Evolutionary conservation across 2,888 invertebrate species (phyloP).

Genomic region (Hirudinaria manillensis): DNA sequence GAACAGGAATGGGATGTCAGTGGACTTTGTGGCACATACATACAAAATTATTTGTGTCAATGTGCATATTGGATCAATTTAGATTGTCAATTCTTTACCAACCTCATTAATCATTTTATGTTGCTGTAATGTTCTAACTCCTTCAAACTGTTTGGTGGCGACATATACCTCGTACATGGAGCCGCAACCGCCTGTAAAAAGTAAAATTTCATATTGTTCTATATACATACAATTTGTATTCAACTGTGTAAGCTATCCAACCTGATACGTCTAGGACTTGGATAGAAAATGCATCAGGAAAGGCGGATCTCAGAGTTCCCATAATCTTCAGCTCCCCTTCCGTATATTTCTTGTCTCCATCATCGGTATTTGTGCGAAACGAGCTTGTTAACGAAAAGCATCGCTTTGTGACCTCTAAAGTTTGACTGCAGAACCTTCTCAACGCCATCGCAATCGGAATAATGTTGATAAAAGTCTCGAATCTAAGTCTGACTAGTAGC

Average conservation of each 20-base stretch:
- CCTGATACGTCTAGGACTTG: conserved; percentile 29
- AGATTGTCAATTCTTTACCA: not conserved
- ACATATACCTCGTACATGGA: conserved; percentile 37
- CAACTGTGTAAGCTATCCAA: not conserved
- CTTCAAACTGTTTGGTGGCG: conserved; percentile 34
- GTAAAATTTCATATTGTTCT: not conserved
- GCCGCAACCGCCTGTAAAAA: conserved; percentile 37
- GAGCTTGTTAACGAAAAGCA: too few species aligned
- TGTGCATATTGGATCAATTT: too few species aligned
- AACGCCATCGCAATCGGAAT: too few species aligned
- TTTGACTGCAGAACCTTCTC: too few species aligned
- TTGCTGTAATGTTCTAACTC: conserved; percentile 35
- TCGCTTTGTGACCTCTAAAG: too few species aligned
- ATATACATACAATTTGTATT: not conserved
- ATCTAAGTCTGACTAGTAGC: too few species aligned
- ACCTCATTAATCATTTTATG: conserved; percentile 39
- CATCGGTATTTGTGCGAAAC: too few species aligned
- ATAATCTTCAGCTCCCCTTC: conserved; percentile 11
- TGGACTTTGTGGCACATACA: too few species aligned
- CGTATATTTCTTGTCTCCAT: not conserved
- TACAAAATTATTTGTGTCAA: too few species aligned
- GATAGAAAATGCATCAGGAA: conserved; percentile 22
- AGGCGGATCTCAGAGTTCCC: conserved; percentile 13
- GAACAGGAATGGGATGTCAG: too few species aligned
- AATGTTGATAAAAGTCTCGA: too few species aligned